A percentile compares a stretch with the other conserved stretches of the same genome.
These are phyloP conservation scores for Mesocricetus auratus DNA, from an alignment of 2,113 vertebrate genomes.

Conservation along the genomic window DNA sequence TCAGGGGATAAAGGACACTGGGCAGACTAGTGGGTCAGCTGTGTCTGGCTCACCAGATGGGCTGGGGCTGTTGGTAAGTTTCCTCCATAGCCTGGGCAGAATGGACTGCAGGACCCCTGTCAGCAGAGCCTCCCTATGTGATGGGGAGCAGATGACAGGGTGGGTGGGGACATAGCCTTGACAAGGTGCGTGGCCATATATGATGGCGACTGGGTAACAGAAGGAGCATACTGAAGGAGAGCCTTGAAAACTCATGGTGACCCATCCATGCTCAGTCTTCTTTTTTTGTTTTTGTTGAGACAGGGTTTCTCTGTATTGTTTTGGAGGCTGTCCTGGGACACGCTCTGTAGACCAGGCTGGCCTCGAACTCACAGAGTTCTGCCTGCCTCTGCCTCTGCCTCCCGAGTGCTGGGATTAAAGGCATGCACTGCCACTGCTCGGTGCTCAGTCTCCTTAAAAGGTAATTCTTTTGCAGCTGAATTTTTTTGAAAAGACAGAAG, in stretches of 20 bases:
- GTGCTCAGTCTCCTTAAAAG: background rate
- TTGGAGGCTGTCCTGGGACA: too few relatives aligned
- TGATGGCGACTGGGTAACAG: background rate
- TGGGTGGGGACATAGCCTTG: background rate
- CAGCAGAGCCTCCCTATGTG: background rate
- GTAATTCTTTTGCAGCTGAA: background rate
- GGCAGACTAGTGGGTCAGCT: background rate
- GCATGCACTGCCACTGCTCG: too few relatives aligned
- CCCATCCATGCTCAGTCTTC: background rate
- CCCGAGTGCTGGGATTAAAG: too few relatives aligned
- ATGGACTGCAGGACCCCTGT: background rate
- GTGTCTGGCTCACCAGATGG: background rate
- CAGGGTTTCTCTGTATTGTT: too few relatives aligned
- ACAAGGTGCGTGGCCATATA: too few relatives aligned
- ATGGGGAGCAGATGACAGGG: too few relatives aligned
- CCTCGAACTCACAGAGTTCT: too few relatives aligned
- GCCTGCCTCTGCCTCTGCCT: too few relatives aligned
- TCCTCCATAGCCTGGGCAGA: background rate
- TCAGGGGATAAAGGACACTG: background rate
- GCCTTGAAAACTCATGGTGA: background rate
- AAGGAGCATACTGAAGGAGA: background rate
- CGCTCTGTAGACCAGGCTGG: too few relatives aligned
- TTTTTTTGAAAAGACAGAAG: slow-evolving; percentile 22
- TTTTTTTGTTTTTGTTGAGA: too few relatives aligned
- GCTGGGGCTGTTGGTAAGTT: background rate